Evolutionary conservation across 2,797 vertebrate species (phyloP).

Genomic region (Semotilus atromaculatus): DNA sequence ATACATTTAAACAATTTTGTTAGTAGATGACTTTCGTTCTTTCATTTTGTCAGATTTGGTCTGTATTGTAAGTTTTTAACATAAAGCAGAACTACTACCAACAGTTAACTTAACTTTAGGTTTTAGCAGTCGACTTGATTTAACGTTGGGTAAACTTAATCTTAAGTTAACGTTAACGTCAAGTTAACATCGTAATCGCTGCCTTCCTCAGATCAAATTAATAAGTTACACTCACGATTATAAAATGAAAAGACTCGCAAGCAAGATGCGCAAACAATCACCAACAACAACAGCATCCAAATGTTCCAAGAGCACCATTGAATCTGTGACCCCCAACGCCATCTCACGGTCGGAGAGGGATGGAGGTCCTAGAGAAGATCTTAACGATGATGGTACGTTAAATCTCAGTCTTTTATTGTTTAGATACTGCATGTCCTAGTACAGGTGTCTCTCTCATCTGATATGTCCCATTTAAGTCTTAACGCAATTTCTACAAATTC

Average conservation of each 20-base stretch:
- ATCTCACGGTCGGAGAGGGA: slow-evolving; percentile 10
- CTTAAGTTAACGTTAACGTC: no score
- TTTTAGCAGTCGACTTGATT: background rate
- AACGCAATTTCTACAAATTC: background rate
- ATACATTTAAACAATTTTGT: background rate
- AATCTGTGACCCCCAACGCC: background rate
- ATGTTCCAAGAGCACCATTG: background rate
- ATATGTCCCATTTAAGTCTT: background rate
- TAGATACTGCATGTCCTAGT: background rate
- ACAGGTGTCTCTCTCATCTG: background rate
- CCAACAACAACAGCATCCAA: slow-evolving; percentile 10
- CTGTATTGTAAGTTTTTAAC: background rate
- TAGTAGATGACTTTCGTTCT: background rate
- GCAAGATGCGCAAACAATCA: slow-evolving; percentile 5
- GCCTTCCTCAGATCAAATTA: background rate
- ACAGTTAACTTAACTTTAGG: background rate
- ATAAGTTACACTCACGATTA: background rate
- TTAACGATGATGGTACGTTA: slow-evolving; percentile 52
- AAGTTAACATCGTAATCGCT: background rate
- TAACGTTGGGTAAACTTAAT: no score
- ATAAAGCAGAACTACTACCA: background rate
- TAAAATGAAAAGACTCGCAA: slow-evolving; percentile 31
- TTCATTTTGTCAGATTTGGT: background rate
- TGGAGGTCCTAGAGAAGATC: background rate
- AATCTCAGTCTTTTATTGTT: background rate